A percentile compares a stretch with the other conserved stretches of the same genome.
Evolutionary conservation across 2,888 invertebrate genomes (phyloP).

Genomic region (Pyrgus malvae): DNA sequence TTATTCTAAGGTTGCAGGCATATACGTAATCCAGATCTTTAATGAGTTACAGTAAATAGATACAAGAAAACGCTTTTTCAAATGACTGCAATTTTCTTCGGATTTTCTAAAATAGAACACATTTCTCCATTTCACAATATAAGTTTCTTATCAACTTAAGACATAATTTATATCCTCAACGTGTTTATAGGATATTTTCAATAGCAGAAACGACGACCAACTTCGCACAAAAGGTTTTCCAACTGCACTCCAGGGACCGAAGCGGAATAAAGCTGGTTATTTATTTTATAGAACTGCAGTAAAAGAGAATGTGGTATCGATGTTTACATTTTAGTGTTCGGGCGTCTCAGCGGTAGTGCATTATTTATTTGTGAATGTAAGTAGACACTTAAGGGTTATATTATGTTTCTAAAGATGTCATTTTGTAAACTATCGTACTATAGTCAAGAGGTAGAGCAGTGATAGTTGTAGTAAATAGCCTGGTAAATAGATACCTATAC

Average conservation of each 20-base stretch:
- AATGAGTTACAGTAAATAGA: too few relatives aligned
- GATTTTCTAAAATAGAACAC: too few relatives aligned
- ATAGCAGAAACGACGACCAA: slow-evolving; percentile 36
- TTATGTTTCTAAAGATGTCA: neutral
- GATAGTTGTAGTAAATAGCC: too few relatives aligned
- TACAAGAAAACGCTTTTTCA: too few relatives aligned
- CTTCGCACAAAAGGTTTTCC: slow-evolving; percentile 41
- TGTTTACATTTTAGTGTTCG: slow-evolving; percentile 47
- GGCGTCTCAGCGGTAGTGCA: slow-evolving; percentile 22
- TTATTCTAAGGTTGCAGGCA: too few relatives aligned
- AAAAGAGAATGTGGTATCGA: slow-evolving; percentile 45
- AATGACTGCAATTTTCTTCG: too few relatives aligned
- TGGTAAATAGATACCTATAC: too few relatives aligned
- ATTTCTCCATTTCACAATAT: neutral
- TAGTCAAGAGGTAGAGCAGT: too few relatives aligned
- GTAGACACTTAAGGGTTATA: slow-evolving; percentile 12
- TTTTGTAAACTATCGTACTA: too few relatives aligned
- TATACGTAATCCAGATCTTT: too few relatives aligned
- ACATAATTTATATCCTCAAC: neutral
- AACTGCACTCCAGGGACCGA: slow-evolving; percentile 37
- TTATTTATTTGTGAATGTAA: slow-evolving; percentile 24
- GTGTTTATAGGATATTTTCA: slow-evolving; percentile 33
- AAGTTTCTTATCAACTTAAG: neutral
- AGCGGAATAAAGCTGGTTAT: slow-evolving; percentile 49
- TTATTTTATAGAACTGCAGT: slow-evolving; percentile 54